Evolutionary conservation across 2,113 vertebrate species (phyloP).

Genomic region (Callaeas wilsoni): DNA sequence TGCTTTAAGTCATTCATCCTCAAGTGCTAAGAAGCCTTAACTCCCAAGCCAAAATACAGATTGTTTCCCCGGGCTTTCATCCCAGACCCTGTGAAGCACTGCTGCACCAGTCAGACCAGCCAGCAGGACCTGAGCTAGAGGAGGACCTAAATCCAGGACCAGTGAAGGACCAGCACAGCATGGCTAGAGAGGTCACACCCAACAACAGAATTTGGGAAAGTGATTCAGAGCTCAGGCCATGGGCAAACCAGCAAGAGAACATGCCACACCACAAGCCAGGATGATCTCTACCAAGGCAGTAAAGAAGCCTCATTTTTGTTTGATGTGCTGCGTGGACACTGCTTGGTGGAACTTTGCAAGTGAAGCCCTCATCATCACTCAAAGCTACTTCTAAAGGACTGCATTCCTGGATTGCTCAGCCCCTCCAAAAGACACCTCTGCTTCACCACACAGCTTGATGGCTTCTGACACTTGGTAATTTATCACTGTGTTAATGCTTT

Average conservation of each 20-base stretch:
- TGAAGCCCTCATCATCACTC: neutral
- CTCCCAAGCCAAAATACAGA: neutral
- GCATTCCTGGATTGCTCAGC: neutral
- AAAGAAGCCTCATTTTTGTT: neutral
- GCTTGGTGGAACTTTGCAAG: neutral
- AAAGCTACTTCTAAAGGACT: neutral
- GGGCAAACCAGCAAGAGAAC: neutral
- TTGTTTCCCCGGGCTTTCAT: neutral
- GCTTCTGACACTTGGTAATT: neutral
- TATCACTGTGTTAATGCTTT: neutral
- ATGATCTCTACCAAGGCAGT: neutral
- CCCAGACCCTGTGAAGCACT: neutral
- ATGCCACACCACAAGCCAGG: neutral
- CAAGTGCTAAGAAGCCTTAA: neutral
- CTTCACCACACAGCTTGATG: neutral
- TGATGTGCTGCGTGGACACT: fast-evolving
- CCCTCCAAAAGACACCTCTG: neutral
- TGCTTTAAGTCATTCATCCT: neutral
- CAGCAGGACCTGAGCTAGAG: neutral
- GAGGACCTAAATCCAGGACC: neutral
- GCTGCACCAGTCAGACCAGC: neutral
- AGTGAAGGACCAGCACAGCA: neutral
- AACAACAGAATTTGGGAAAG: neutral
- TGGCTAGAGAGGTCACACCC: neutral
- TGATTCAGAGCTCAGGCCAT: neutral